Evolutionary conservation across 2,113 vertebrate genomes (phyloP).

Genomic region (Trichomycterus rosablanca): DNA sequence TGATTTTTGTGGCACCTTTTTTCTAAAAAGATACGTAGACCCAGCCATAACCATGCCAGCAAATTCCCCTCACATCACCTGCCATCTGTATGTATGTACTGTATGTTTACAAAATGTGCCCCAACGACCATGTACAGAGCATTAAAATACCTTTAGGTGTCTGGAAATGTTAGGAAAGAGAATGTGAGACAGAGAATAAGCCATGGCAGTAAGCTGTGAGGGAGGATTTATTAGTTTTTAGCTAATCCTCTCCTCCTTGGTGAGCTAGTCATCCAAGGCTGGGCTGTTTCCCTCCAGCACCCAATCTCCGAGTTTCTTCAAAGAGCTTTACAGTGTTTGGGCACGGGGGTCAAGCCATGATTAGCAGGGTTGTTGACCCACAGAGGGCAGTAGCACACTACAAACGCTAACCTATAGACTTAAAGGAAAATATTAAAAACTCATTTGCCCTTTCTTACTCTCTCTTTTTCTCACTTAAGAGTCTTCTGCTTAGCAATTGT

Average conservation of each 20-base stretch:
- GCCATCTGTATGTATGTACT: too few species aligned
- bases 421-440: conserved; percentile 5
- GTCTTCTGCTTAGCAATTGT: conserved; percentile 41
- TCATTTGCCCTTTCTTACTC: conserved; percentile 3
- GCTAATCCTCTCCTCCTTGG: conserved; percentile 32
- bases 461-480: conserved; percentile 15
- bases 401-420: conserved; percentile 14
- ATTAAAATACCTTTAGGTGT: conserved; percentile 4
- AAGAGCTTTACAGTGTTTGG: conserved; percentile 1
- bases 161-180: conserved; percentile 7
- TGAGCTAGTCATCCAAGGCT: conserved; percentile 24
- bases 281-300: conserved; percentile 6
- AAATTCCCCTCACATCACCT: too few species aligned
- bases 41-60: too few species aligned
- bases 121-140: neutral
- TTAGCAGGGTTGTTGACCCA: conserved; percentile 12
- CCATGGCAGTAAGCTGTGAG: neutral
- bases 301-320: neutral
- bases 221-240: conserved; percentile 28
- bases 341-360: neutral
- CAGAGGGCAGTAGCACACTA: conserved; percentile 47
- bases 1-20: too few species aligned
- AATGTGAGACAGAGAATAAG: conserved; percentile 6
- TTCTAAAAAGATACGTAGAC: too few species aligned
- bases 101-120: too few species aligned